Evolutionary conservation across 1,140 invertebrate genomes (phyloP).

Genomic region (silkworm (Bombyx mori)): ASM3026992v2 NC_085123.1:13060001-13060500

Average conservation of each 20-base stretch:
- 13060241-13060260: background rate
- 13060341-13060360: background rate
- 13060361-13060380: too few species aligned
- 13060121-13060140: slow-evolving; percentile 26
- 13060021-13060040: slow-evolving; percentile 19
- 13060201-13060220: too few species aligned
- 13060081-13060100: slow-evolving; percentile 33
- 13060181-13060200: slow-evolving; percentile 18
- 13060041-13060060: slow-evolving; percentile 40
- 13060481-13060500: too few species aligned
- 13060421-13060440: too few species aligned
- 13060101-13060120: slow-evolving; percentile 22
- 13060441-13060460: too few species aligned
- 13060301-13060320: too few species aligned
- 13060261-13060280: background rate
- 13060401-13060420: too few species aligned
- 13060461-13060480: too few species aligned
- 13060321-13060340: too few species aligned
- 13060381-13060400: too few species aligned
- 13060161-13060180: slow-evolving; percentile 29
- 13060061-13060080: slow-evolving; percentile 46
- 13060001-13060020: slow-evolving; percentile 11
- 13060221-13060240: slow-evolving; percentile 9
- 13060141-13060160: slow-evolving; percentile 49
- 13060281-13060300: too few species aligned